Percentiles rank a stretch among this genome's conserved stretches.
Conservation (phyloP, 23 tunicate species). For the Halocynthia aurantium region DNA sequence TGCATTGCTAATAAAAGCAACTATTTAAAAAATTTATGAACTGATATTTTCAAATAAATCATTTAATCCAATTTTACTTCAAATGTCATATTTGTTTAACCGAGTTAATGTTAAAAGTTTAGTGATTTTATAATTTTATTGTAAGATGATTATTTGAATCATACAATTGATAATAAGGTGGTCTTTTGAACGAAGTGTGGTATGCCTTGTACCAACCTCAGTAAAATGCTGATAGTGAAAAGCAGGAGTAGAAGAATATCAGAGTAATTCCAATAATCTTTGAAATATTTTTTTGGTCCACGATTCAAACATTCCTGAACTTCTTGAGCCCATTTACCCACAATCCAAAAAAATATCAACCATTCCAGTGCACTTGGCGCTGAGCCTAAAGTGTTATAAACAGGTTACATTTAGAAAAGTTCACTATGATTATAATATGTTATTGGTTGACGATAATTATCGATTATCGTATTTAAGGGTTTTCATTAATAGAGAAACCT, state of each 20-base stretch:
- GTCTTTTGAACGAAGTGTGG: too few relatives aligned
- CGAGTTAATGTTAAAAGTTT: too few relatives aligned
- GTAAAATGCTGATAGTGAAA: slow-evolving; percentile 16
- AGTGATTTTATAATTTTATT: too few relatives aligned
- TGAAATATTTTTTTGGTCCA: slow-evolving; percentile 28
- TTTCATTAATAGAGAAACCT: too few relatives aligned
- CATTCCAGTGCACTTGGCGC: slow-evolving; percentile 22
- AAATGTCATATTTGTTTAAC: too few relatives aligned
- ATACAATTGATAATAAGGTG: too few relatives aligned
- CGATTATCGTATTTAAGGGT: too few relatives aligned
- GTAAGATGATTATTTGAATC: too few relatives aligned
- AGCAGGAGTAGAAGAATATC: slow-evolving; percentile 23
- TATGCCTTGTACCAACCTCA: slow-evolving; percentile 22
- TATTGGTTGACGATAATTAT: too few relatives aligned
- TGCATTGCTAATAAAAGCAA: not conserved
- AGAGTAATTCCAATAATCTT: slow-evolving; percentile 48
- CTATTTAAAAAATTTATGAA: not conserved
- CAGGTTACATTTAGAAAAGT: too few relatives aligned
- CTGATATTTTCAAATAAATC: not conserved
- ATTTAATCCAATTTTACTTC: too few relatives aligned
- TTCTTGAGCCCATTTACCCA: slow-evolving; percentile 66
- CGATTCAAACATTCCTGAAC: slow-evolving; percentile 13
- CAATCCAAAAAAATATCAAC: slow-evolving; percentile 41
- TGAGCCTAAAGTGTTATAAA: not conserved
- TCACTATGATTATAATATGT: too few relatives aligned